Evolutionary conservation across 2,113 vertebrate species (phyloP), one percentile per base, ranked within the genome.

Genomic region (Aspiorhynchus laticeps): DNA sequence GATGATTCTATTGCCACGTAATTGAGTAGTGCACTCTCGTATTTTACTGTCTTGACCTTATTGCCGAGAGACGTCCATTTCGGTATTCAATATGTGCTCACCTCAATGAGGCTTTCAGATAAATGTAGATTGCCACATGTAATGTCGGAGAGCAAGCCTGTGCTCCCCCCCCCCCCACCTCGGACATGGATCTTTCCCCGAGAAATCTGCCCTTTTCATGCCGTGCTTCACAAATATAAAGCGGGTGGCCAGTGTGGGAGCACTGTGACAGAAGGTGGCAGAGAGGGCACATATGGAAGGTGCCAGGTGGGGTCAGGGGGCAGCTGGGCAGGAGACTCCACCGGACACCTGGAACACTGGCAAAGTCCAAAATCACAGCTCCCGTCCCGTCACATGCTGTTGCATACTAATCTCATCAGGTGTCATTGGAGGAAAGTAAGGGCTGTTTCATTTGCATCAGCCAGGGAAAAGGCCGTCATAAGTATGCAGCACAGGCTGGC

Each of bases 221-320:
- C 67, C 67, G 2, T 51, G 73, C 69, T 53, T 82, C 74, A 67
- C 33, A 87, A 87, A 76, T 71, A 56, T 82, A 80, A 81, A 48
- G 19, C 17, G 86, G 85, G 87, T 84, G 56, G 86, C 85, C 81
- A 69, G 63, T 71, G 87, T 87, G 90, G 91, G 91, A 91, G 24
- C 82, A 74, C 90, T 82, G 91, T 90, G 92, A 94, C 95, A 94
- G 95, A 94, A 93, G 93, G 93, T 91, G 90, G 88, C 87, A 88
- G 91, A 88, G 87, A 91, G 87, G 93, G 87, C 91, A 88, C 94
- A 93, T 94, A 95, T 94, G 94, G 93, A 88, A 90, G 83, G 87
- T 92, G 94, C 89, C 92, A 92, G 88, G 43, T 88, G 87, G 81
- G 93, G 93, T 94, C 93, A 94, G 90, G 85, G 87, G 91, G 88